These are phyloP conservation scores for Megalopta genalis DNA, from an alignment of 1,140 invertebrate species.

Conservation along the genomic window DNA sequence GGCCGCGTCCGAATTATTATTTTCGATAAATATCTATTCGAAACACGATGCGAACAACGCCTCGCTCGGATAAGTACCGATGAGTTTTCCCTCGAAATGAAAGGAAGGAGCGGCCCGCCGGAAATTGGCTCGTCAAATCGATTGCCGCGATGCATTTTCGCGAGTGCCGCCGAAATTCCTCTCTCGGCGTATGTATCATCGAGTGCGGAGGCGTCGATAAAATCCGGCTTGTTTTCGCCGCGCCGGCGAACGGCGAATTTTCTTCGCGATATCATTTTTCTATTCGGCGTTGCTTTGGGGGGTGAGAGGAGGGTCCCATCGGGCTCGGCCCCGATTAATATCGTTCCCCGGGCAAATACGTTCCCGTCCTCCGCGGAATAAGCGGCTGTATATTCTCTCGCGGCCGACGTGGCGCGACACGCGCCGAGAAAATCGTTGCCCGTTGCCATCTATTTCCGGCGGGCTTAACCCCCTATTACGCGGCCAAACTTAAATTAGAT, in stretches of 20 bases:
- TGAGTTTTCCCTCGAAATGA: too few species aligned
- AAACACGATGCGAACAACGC: too few species aligned
- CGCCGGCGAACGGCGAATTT: too few species aligned
- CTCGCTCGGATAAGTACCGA: too few species aligned
- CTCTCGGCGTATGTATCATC: too few species aligned
- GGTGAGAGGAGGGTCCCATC: not conserved
- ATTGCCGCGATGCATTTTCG: not conserved
- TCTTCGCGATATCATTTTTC: not conserved
- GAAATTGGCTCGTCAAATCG: not conserved
- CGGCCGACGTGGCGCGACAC: not conserved
- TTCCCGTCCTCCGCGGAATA: not conserved
- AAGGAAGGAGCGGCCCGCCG: not conserved
- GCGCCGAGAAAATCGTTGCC: not conserved
- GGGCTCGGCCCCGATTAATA: not conserved
- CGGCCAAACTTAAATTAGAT: conserved; percentile 49
- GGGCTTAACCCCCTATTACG: conserved; percentile 17
- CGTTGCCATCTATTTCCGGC: not conserved
- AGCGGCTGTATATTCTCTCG: not conserved
- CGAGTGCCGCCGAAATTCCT: not conserved
- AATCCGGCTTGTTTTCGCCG: not conserved
- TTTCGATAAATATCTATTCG: too few species aligned
- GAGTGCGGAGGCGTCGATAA: not conserved
- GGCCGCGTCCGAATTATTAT: too few species aligned
- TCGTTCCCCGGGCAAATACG: not conserved
- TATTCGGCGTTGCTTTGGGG: too few species aligned